Evolutionary conservation across 35 echinoderm and acorn worm species (phyloP).

Genomic region (Lytechinus variegatus): DNA sequence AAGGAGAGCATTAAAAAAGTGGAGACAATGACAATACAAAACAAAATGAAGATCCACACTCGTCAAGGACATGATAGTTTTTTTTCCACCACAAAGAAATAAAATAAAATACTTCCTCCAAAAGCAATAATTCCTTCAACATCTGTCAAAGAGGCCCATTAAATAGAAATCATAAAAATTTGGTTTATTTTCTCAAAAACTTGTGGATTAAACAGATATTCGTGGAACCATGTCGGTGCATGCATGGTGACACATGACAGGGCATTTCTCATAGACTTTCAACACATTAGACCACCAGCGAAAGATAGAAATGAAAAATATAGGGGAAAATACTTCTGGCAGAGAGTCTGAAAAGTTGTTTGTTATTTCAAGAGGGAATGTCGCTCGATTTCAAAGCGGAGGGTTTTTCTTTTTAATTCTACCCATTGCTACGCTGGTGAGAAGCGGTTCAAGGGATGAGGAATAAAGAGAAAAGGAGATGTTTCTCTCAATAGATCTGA

Average conservation of each 20-base stretch:
- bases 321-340: background rate
- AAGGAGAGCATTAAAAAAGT: no score
- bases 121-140: background rate
- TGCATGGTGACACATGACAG: background rate
- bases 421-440: background rate
- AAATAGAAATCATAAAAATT: conserved; percentile 7
- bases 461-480: background rate
- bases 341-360: background rate
- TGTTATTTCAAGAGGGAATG: background rate
- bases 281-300: background rate
- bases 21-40: no score
- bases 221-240: background rate
- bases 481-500: background rate
- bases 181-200: conserved; percentile 29
- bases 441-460: background rate
- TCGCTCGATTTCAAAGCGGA: background rate
- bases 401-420: background rate
- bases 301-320: background rate
- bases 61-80: background rate
- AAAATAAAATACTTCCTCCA: background rate
- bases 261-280: background rate
- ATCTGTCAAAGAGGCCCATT: conserved; percentile 14
- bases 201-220: conserved; percentile 9
- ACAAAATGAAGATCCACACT: background rate
- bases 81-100: background rate